Evolutionary conservation across 64 coral and sea anemone genomes (phyloP), one percentile per base, ranked within the genome.

Genomic region (Exaiptasia diaphana): DNA sequence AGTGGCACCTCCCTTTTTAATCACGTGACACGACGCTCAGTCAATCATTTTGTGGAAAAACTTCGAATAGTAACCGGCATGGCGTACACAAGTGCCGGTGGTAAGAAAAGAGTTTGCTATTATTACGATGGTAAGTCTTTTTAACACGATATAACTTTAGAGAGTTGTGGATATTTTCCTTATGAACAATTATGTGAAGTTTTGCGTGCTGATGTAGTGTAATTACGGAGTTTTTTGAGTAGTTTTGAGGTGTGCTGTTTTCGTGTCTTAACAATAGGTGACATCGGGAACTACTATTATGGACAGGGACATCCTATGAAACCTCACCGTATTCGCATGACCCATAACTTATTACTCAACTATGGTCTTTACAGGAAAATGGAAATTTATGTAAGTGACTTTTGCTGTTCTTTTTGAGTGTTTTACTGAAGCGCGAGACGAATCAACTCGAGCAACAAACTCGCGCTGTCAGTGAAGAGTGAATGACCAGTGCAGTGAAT

Each of bases 291-390:
- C 85, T 99, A 99, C 85, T 99, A 99, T 73, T 99, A 99, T 60
- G 95, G 95, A 45, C 95, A 99, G 63, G 95, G 95, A 70, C 95
- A 99, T 92, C 95, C 95, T 27, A 99, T 99, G 95, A 99, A 99
- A 84, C 95, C 95, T 48, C 95, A 99, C 88, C 89, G 95, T 8
- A 99, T 99, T 74, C 85, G 95, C 68, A 99, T 99, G 95, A 99
- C 95, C 39, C 95, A 99, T 48, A 99, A 99, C 81, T 73, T 99
- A 54, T 75, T 99, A 24, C 90, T 99, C 24, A 99, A 99, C 85
- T 99, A 99, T 99, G 95, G 95, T 29, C 50, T 99, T 56, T 93
- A 99, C 85, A 93, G 95, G 64, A 99, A 92, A 75, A 99, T 99
- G 95, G 95, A 99, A 74, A 99, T 99, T 64, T 99, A 99, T 53